Percentiles rank a stretch among this genome's conserved stretches.
Evolutionary conservation across 2,113 vertebrate species (phyloP).

Genomic region (Brachirus orientalis): DNA sequence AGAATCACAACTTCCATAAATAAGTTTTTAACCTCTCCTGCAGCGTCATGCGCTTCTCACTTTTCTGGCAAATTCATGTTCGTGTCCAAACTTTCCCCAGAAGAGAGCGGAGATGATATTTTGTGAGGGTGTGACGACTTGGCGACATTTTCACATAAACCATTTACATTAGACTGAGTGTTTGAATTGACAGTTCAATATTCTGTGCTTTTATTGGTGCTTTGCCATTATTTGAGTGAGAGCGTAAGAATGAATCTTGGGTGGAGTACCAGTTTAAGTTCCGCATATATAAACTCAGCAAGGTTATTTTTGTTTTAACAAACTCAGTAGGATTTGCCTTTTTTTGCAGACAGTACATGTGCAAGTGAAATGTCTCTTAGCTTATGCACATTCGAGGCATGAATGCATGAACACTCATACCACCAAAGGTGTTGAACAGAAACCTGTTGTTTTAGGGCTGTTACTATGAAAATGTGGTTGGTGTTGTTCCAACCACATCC

Average conservation of each 20-base stretch:
- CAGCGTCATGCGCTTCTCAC: too few relatives aligned
- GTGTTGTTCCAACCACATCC: slow-evolving; percentile 67
- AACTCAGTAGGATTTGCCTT: too few relatives aligned
- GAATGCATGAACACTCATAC: not conserved
- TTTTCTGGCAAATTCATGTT: too few relatives aligned
- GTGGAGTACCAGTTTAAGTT: slow-evolving; percentile 27
- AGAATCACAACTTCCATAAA: slow-evolving; percentile 3
- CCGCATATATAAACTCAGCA: slow-evolving; percentile 13
- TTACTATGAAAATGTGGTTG: slow-evolving; percentile 43
- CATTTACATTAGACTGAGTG: too few relatives aligned
- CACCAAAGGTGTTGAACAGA: not conserved
- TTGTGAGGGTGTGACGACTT: too few relatives aligned
- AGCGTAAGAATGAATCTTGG: not conserved
- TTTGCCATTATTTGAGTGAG: not conserved
- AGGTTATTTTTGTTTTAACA: slow-evolving; percentile 7
- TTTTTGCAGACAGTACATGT: not conserved
- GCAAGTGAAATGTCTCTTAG: too few relatives aligned
- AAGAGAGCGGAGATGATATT: too few relatives aligned
- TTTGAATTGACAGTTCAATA: not conserved
- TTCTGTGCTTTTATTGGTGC: not conserved
- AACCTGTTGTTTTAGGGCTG: not conserved
- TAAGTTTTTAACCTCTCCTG: slow-evolving; percentile 2
- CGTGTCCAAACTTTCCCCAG: too few relatives aligned
- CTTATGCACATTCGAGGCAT: too few relatives aligned
- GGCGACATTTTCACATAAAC: not conserved